phyloP scores from a whole-genome alignment of 92 coral and sea anemone species.

The Montipora capitata region DNA sequence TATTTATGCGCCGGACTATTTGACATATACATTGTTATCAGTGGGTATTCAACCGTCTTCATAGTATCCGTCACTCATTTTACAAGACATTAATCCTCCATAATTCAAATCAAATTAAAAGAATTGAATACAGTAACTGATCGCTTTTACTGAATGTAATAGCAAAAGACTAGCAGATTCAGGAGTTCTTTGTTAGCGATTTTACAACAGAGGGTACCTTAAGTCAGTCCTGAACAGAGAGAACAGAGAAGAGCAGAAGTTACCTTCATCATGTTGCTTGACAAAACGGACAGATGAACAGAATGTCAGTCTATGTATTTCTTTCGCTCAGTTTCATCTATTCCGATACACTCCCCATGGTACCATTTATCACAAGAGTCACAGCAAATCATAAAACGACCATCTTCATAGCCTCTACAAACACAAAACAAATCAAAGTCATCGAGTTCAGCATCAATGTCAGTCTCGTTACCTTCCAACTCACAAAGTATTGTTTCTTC shows the following conservation, averaged over 20 bases:
- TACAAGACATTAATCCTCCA: conserved; percentile 13
- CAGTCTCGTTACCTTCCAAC: conserved; percentile 41
- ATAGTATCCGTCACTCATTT: conserved; percentile 9
- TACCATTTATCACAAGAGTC: conserved; percentile 78
- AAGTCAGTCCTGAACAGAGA: conserved; percentile 20
- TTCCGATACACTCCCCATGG: conserved; percentile 71
- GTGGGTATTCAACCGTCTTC: conserved; percentile 14
- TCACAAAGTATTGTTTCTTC: conserved; percentile 56
- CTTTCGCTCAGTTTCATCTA: conserved; percentile 57
- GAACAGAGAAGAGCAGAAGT: conserved; percentile 22
- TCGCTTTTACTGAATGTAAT: conserved; percentile 1
- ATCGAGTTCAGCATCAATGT: conserved; percentile 45
- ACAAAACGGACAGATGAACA: conserved; percentile 76
- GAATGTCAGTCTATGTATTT: conserved; percentile 51
- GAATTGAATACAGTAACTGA: conserved; percentile 18
- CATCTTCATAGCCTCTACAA: conserved; percentile 83
- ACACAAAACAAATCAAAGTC: conserved; percentile 63
- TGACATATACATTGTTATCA: conserved; percentile 22
- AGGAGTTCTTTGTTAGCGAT: conserved; percentile 17
- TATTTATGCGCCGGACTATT: not conserved
- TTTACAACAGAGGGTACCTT: conserved; percentile 15
- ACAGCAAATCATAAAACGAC: conserved; percentile 79
- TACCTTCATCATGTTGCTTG: conserved; percentile 14
- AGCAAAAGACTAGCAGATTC: not conserved
- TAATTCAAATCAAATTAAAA: not conserved